Percentiles rank a stretch among this genome's conserved stretches.
phyloP scores from a whole-genome alignment of 92 coral and sea anemone genomes.

The Zoanthus gigantus region DNA sequence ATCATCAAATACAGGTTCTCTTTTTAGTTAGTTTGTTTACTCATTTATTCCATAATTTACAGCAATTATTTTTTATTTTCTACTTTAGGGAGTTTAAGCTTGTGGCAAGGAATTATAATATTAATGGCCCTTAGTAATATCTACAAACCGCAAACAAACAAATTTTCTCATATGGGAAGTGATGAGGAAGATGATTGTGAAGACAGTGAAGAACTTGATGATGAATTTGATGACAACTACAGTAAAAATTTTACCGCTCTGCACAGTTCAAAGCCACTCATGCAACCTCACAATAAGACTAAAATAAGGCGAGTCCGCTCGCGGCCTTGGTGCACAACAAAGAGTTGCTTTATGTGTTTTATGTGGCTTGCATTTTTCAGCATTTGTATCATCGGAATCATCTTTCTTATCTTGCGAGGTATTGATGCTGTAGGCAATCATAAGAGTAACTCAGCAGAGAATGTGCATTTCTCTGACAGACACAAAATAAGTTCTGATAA shows the following conservation, averaged over 20 bases:
- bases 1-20: no score
- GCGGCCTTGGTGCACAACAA: conserved; percentile 88
- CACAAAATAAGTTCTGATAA: conserved; percentile 45
- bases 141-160: conserved; percentile 93
- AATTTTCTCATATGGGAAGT: conserved; percentile 89
- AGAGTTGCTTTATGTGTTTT: conserved; percentile 82
- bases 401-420: conserved; percentile 74
- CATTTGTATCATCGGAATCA: conserved; percentile 82
- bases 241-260: conserved; percentile 63
- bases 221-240: conserved; percentile 76
- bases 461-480: conserved; percentile 46
- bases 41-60: no score
- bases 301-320: conserved; percentile 79
- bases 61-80: neutral
- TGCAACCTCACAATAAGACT: conserved; percentile 72
- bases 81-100: neutral
- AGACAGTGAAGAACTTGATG: conserved; percentile 82
- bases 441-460: conserved; percentile 55
- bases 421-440: conserved; percentile 60
- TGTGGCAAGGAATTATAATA: neutral
- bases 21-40: no score
- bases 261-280: conserved; percentile 72
- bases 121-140: conserved; percentile 89
- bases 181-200: conserved; percentile 80
- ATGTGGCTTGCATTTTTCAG: conserved; percentile 84